Evolutionary conservation across 2,113 vertebrate species (phyloP), one percentile per base, ranked within the genome.

Genomic region (Daubentonia madagascariensis): DNA sequence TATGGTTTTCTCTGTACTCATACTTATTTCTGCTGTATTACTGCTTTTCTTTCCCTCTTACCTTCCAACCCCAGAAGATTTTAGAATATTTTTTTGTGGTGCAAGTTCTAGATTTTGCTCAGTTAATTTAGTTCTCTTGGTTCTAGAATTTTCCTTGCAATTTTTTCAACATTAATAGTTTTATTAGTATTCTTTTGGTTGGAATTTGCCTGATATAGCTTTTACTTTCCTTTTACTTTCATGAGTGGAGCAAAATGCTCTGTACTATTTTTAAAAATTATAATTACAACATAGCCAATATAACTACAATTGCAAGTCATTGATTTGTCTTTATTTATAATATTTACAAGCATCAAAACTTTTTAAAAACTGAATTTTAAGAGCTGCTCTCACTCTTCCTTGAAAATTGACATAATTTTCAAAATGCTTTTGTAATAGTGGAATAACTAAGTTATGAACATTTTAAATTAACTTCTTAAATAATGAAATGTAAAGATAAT

Each of bases 291-390:
- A 81, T 73, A 43, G 52, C 25, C 17, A 50, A 6, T 72, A 4
- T 40, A 87, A 65, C 37, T 72, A 52, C 35, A 85, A 48, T 12
- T 45, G 14, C 13, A 48, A 85, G 32, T 32, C 43, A 72, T n/a
- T 86, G 81, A 72, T 52, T 89, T 65, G 48, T 48, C 13, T 81
- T 86, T 85, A 85, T 25, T 91, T n/a, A 54, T 54, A 50, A 50
- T 78, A 68, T 73, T 73, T 75, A 30, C 5, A 91, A 91, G 37
- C 17, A 63, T 86, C 65, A 61, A 4, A 85, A 37, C 85, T 78
- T 54, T 91, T 95, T 54, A 32, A 92, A 70, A 81, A 86, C 50
- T 65, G 30, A 81, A 81, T 87, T 81, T 87, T 52, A 92, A 87
- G n/a, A 67, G 30, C n/a, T 79, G 14, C 9, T 61, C 10, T 85